These are phyloP conservation scores for Zaprionus kolodkinae DNA, from an alignment of 1,140 invertebrate species.

Conservation along the genomic window DNA sequence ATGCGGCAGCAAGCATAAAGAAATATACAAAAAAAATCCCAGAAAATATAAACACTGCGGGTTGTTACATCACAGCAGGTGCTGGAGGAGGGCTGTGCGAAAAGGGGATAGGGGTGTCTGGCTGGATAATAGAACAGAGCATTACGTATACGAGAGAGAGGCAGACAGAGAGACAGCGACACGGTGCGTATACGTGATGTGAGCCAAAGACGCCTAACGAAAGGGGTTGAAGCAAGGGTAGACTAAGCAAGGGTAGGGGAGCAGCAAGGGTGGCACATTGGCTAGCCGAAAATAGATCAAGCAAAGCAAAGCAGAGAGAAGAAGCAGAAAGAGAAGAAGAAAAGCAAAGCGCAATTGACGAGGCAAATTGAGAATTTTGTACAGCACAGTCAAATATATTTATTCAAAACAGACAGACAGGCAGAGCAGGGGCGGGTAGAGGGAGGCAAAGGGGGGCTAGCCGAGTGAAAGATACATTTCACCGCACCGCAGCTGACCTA, in stretches of 20 bases:
- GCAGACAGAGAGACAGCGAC: not conserved
- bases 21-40: not conserved
- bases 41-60: conserved; percentile 4
- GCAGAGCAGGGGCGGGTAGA: no score
- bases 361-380: conserved; percentile 35
- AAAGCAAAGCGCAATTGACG: conserved; percentile 63
- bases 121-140: conserved; percentile 19
- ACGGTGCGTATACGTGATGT: conserved; percentile 62
- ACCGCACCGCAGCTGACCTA: conserved; percentile 38
- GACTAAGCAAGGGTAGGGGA: not conserved
- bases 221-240: not conserved
- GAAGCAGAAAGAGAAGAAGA: conserved; percentile 13
- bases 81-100: not conserved
- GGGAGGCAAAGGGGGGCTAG: not conserved
- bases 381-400: conserved; percentile 34
- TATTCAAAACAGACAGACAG: conserved; percentile 20
- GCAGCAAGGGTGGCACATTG: not conserved
- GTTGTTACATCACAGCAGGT: conserved; percentile 43
- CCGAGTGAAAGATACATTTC: conserved; percentile 55
- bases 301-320: conserved; percentile 58
- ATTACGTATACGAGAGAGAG: no score
- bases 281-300: conserved; percentile 73
- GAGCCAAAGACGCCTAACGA: not conserved
- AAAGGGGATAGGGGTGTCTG: conserved; percentile 14
- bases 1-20: not conserved